Conservation (phyloP, 2,888 invertebrate species). For the Microplitis deprimator region DNA sequence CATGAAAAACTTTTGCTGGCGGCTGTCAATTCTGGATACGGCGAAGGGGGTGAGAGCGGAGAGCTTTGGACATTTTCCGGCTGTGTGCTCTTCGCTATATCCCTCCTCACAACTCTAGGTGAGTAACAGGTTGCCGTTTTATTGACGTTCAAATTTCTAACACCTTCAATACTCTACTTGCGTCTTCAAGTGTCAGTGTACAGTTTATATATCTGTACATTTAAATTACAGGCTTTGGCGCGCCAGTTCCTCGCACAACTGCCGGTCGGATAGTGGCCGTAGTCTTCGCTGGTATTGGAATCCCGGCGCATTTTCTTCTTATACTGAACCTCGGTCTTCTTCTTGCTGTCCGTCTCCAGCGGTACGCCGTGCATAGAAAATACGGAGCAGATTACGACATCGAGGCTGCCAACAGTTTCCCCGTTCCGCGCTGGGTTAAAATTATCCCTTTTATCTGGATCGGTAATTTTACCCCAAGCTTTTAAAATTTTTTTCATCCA, state of each 20-base stretch:
- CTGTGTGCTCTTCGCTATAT: constrained; percentile 79
- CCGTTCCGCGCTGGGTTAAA: constrained; percentile 65
- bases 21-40: constrained; percentile 74
- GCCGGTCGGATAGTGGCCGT: constrained; percentile 77
- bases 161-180: neutral
- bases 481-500: neutral
- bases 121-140: constrained; percentile 39
- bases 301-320: constrained; percentile 79
- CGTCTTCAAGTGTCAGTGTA: constrained; percentile 6
- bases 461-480: constrained; percentile 53
- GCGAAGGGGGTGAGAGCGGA: constrained; percentile 73
- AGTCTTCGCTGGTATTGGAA: constrained; percentile 78
- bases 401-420: constrained; percentile 51
- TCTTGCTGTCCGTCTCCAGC: constrained; percentile 72
- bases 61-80: constrained; percentile 81
- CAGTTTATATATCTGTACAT: neutral
- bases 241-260: constrained; percentile 79
- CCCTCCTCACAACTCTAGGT: constrained; percentile 82
- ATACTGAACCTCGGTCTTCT: constrained; percentile 74
- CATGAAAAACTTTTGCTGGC: constrained; percentile 76
- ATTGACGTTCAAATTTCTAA: neutral
- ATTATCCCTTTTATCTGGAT: constrained; percentile 60
- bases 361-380: constrained; percentile 66
- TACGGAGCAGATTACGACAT: constrained; percentile 46
- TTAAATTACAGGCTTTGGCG: constrained; percentile 77